Percentiles rank a stretch among this genome's conserved stretches.
Evolutionary conservation across 2,797 vertebrate species (phyloP).

Genomic region (Girardinus metallicus): DNA sequence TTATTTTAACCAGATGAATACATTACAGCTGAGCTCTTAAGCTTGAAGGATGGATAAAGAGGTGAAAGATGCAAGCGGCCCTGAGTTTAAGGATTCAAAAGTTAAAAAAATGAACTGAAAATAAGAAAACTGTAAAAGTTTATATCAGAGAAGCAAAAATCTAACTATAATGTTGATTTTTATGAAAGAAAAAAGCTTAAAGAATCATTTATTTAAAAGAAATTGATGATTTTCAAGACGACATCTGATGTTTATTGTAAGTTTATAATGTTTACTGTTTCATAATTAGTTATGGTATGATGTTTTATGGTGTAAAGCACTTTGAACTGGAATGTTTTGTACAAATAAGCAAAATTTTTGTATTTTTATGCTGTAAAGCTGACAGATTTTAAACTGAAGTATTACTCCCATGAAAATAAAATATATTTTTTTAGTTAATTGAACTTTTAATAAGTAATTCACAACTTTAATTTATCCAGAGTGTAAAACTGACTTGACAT

Average conservation of each 20-base stretch:
- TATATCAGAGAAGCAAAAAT: neutral
- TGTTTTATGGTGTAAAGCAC: no score
- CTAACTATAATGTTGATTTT: neutral
- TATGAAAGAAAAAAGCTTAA: no score
- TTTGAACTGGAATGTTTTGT: no score
- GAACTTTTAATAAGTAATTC: neutral
- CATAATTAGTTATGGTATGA: no score
- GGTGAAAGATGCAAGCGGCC: slow-evolving; percentile 31
- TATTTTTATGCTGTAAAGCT: neutral
- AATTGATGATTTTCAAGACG: no score
- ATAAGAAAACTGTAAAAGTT: neutral
- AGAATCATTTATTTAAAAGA: no score
- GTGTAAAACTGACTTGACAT: neutral
- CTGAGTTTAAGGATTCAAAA: slow-evolving; percentile 27
- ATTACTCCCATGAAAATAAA: neutral
- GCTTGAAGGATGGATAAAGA: slow-evolving; percentile 48
- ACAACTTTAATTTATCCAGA: neutral
- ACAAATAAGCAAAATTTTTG: neutral
- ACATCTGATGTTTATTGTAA: no score
- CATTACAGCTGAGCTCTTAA: slow-evolving; percentile 64
- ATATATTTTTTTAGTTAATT: neutral
- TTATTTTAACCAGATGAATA: slow-evolving; percentile 62
- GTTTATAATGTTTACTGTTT: no score
- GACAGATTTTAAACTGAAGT: neutral
- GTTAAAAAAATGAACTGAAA: slow-evolving; percentile 9